Evolutionary conservation across 2,113 vertebrate species (phyloP), one percentile per base, ranked within the genome.

Genomic region (Melanostigma gelatinosum): DNA sequence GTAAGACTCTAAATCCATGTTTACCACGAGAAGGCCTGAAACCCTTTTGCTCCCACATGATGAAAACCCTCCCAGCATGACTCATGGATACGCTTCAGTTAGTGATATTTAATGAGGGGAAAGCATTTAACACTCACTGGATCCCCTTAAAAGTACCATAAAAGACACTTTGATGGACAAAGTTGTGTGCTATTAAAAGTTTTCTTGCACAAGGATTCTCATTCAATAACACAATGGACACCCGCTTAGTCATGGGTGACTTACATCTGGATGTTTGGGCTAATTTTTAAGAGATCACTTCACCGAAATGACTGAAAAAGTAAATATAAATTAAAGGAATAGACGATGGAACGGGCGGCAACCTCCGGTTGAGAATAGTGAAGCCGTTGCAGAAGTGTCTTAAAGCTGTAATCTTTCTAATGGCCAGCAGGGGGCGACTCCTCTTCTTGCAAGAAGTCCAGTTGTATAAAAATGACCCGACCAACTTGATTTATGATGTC

Each of bases 51-150:
- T 79, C 44, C 65, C 79, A 77, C 20, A 67, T 29, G 60, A 79
- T 81, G 72, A 48, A 88, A 76, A 75, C 79, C 70, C 68, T 75
- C 68, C 70, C 66, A 54, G 77, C 62, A 4, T 85, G 86, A 86
- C 84, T 85, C 83, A 84, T 52, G 42, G 50, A 58, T 70, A 24
- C 6, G 29, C 67, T 64, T 65, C 44, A 87, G 62, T 77, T 42
- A 6, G 50, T 84, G 86, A 81, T 75, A 74, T 88, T 89, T 85
- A 89, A 88, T 83, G 79, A 80, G 77, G 75, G 54, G 36, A 80
- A 80, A 69, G 27, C 34, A 24, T 80, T 84, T 74, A 73, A 87
- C 70, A 84, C 72, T 80, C 50, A 38, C 77, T 69, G 40, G 50
- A 73, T 77, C 61, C 65, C 29, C 68, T 72, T 67, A 84, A 84